phyloP scores from a whole-genome alignment of 2,113 vertebrate species.

The Ahaetulla prasina region DNA sequence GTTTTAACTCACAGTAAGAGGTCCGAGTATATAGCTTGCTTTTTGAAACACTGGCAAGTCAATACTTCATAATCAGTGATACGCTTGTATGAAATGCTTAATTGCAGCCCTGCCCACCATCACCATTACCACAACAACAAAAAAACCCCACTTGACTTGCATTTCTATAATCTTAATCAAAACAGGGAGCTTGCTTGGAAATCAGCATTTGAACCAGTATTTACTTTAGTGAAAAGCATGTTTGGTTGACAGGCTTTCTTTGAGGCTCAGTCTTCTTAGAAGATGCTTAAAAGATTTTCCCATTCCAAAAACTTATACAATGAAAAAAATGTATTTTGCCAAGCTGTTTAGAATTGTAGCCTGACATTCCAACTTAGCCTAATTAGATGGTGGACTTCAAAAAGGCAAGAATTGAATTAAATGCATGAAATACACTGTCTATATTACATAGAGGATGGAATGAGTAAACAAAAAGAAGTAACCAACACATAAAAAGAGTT shows the following conservation, averaged over 20 bases:
- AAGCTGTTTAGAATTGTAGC: not conserved
- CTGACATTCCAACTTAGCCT: not conserved
- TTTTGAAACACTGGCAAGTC: constrained; percentile 16
- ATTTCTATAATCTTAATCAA: not conserved
- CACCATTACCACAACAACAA: not conserved
- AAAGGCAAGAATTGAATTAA: not conserved
- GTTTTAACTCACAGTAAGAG: constrained; percentile 63
- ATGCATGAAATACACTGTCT: not conserved
- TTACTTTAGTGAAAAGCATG: not conserved
- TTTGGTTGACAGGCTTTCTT: not conserved
- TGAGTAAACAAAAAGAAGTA: not conserved
- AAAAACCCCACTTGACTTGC: constrained; percentile 19
- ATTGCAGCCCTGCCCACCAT: not conserved
- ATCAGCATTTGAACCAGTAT: not conserved
- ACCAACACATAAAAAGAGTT: not conserved
- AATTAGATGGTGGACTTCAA: not conserved
- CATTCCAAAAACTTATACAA: not conserved
- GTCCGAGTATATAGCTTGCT: constrained; percentile 37
- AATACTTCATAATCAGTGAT: constrained; percentile 25
- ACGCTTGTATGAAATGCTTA: constrained; percentile 52
- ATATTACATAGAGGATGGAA: not conserved
- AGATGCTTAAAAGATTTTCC: not conserved
- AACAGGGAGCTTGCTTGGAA: not conserved
- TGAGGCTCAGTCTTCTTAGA: not conserved
- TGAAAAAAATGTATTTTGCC: not conserved